phyloP scores from a whole-genome alignment of 2,797 vertebrate species.

The Gymnocypris eckloni region DNA sequence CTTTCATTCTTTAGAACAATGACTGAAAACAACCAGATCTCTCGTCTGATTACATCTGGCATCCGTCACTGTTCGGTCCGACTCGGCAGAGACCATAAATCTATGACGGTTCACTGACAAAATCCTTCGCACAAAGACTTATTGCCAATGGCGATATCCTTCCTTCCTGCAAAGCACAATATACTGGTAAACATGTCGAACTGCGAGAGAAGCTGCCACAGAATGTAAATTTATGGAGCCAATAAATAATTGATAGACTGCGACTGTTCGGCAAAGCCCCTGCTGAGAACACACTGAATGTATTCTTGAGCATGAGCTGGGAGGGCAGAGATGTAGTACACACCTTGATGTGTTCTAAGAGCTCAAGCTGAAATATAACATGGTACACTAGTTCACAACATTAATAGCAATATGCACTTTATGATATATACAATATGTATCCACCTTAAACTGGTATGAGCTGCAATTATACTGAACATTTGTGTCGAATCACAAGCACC shows the following conservation, averaged over 20 bases:
- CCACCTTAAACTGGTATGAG: background rate
- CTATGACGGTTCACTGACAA: conserved; percentile 39
- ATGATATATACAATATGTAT: background rate
- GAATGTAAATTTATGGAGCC: conserved; percentile 64
- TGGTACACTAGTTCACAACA: conserved; percentile 1
- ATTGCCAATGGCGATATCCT: conserved; percentile 31
- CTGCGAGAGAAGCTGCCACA: conserved; percentile 35
- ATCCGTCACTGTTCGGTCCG: conserved; percentile 35
- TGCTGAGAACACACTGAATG: conserved; percentile 50
- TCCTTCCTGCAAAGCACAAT: conserved; percentile 43
- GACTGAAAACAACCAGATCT: conserved; percentile 47
- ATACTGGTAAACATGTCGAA: conserved; percentile 45
- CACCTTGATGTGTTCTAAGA: conserved; percentile 9
- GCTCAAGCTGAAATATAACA: conserved; percentile 1
- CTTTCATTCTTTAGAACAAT: conserved; percentile 47
- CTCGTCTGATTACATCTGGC: conserved; percentile 41
- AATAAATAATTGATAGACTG: conserved; percentile 64
- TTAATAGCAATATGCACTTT: background rate
- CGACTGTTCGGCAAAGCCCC: conserved; percentile 51
- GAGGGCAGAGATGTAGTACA: conserved; percentile 8
- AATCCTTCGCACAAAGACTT: conserved; percentile 34
- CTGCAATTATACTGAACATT: background rate
- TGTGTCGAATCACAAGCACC: background rate
- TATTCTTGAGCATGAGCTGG: conserved; percentile 39
- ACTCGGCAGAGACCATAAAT: conserved; percentile 41